A percentile compares a stretch with the other conserved stretches of the same genome.
phyloP scores from a whole-genome alignment of 35 echinoderm and acorn worm genomes.

The Apostichopus californicus region DNA sequence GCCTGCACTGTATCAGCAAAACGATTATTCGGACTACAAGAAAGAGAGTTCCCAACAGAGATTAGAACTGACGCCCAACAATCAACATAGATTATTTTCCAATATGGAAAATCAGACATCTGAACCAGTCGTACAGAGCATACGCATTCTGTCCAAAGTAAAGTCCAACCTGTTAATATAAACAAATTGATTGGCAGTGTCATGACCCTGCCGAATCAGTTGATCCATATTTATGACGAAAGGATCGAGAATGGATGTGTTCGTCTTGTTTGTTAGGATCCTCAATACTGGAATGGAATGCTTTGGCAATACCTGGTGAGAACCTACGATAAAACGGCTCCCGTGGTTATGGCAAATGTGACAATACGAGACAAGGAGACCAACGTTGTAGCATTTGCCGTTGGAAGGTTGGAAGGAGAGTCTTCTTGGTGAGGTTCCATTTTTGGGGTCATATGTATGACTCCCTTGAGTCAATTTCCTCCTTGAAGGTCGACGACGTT shows the following conservation, averaged over 20 bases:
- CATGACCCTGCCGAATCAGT: neutral
- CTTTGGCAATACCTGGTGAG: neutral
- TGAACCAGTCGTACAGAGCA: neutral
- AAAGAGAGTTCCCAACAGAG: too few relatives aligned
- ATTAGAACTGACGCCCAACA: too few relatives aligned
- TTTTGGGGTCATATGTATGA: neutral
- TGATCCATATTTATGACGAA: neutral
- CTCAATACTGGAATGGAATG: neutral
- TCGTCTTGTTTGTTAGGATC: neutral
- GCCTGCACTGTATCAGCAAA: too few relatives aligned
- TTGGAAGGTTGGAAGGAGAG: too few relatives aligned
- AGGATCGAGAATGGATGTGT: neutral
- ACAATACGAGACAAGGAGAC: too few relatives aligned
- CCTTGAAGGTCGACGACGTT: neutral
- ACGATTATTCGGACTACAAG: too few relatives aligned
- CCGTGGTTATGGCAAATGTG: too few relatives aligned
- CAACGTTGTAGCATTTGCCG: too few relatives aligned
- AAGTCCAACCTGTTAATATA: neutral
- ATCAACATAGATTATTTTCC: too few relatives aligned
- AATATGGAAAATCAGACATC: too few relatives aligned
- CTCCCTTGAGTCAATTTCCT: neutral
- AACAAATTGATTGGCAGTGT: neutral
- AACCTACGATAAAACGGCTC: too few relatives aligned
- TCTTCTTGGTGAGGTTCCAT: too few relatives aligned
- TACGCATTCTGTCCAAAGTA: neutral